A percentile compares a stretch with the other conserved stretches of the same genome.
Evolutionary conservation across 2,113 vertebrate species (phyloP).

Genomic region (Entomyzon cyanotis): DNA sequence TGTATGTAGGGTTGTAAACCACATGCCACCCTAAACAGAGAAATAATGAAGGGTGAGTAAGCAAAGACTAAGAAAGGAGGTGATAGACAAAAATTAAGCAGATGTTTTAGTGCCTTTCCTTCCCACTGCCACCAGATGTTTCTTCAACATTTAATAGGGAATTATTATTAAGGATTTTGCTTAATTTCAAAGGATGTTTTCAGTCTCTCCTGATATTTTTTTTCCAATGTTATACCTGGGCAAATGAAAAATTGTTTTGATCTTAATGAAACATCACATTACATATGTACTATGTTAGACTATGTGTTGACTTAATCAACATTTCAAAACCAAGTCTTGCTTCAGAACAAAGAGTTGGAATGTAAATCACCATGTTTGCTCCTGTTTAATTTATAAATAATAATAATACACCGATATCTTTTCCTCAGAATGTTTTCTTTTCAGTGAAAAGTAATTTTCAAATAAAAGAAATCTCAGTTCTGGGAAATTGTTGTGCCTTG

Average conservation of each 20-base stretch:
- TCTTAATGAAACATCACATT: background rate
- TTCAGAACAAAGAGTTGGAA: background rate
- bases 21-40: background rate
- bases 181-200: background rate
- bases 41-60: background rate
- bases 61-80: background rate
- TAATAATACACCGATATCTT: background rate
- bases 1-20: background rate
- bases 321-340: background rate
- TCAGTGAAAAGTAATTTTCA: background rate
- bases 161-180: background rate
- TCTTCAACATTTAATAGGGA: background rate
- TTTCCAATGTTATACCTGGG: background rate
- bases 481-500: background rate
- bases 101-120: background rate
- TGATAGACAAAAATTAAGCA: background rate
- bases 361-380: background rate
- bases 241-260: background rate
- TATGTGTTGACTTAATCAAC: background rate
- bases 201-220: background rate
- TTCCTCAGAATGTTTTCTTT: background rate
- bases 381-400: background rate
- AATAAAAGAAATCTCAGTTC: background rate
- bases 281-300: background rate
- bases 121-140: background rate